Conservation (phyloP, 2,888 invertebrate genomes). For the Ptychoptera contaminata region DNA sequence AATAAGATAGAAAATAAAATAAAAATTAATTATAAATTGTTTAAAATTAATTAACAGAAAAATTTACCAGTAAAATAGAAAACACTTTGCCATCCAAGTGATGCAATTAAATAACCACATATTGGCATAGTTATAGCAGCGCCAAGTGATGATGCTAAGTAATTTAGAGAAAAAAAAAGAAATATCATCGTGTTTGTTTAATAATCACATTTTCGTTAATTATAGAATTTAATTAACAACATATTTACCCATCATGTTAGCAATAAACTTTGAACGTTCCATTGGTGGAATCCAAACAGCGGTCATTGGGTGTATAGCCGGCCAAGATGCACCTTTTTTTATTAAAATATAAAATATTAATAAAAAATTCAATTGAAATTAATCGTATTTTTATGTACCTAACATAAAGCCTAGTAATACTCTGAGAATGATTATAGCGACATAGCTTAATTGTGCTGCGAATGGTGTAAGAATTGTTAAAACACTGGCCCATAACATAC, state of each 20-base stretch:
- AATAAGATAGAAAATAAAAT: conserved; percentile 3
- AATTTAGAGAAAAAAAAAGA: background rate
- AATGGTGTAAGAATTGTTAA: conserved; percentile 68
- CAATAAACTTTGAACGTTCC: conserved; percentile 85
- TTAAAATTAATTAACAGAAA: background rate
- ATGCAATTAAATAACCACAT: conserved; percentile 64
- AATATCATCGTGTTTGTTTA: background rate
- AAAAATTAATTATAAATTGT: background rate
- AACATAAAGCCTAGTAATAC: conserved; percentile 62
- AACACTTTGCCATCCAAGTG: conserved; percentile 75
- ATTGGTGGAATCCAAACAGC: conserved; percentile 89
- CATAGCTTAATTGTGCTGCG: conserved; percentile 52
- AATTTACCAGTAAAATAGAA: conserved; percentile 66
- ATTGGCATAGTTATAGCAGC: conserved; percentile 83
- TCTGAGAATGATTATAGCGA: conserved; percentile 53
- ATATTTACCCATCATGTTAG: conserved; percentile 76
- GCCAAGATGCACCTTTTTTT: conserved; percentile 88
- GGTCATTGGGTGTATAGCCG: conserved; percentile 84
- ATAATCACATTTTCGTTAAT: too few species aligned
- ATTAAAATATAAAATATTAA: background rate
- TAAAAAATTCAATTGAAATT: too few species aligned
- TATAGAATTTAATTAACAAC: conserved; percentile 16
- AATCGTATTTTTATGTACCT: conserved; percentile 13
- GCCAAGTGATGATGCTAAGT: conserved; percentile 71
- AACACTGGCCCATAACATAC: conserved; percentile 65